Conservation (phyloP, 1,140 invertebrate species). For the Acromyrmex echinatior region DNA sequence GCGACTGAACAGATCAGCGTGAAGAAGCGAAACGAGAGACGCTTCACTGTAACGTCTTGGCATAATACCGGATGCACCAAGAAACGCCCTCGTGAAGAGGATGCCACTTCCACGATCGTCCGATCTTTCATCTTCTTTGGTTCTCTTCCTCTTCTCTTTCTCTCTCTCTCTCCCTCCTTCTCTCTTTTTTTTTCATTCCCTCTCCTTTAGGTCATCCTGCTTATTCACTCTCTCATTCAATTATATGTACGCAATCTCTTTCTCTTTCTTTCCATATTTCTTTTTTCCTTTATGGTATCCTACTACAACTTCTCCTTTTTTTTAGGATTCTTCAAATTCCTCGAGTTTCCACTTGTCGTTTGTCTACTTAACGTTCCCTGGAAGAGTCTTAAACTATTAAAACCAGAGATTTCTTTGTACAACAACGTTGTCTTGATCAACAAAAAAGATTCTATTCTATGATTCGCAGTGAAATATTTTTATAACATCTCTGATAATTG, state of each 20-base stretch:
- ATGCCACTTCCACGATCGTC: constrained; percentile 20
- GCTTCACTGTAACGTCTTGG: not conserved
- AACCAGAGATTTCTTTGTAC: not conserved
- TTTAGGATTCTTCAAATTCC: constrained; percentile 1
- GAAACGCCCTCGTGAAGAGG: not conserved
- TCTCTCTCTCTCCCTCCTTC: too few relatives aligned
- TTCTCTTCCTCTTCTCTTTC: not conserved
- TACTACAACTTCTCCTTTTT: not conserved
- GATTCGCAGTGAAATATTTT: not conserved
- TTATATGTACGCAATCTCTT: not conserved
- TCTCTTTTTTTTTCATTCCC: too few relatives aligned
- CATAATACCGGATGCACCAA: constrained; percentile 9
- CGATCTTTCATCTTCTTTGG: not conserved
- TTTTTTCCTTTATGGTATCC: not conserved
- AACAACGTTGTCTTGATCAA: not conserved
- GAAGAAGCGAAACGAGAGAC: constrained; percentile 10
- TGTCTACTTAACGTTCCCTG: not conserved
- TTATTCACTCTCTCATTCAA: constrained; percentile 13
- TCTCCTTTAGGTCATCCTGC: not conserved
- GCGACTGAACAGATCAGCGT: not conserved
- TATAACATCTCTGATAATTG: not conserved
- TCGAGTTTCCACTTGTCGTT: not conserved
- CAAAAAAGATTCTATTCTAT: not conserved
- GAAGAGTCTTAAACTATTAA: not conserved
- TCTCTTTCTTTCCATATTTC: not conserved